These are phyloP conservation scores for Eulemur macaco DNA, from an alignment of 2,113 vertebrate genomes.

Conservation along the genomic window DNA sequence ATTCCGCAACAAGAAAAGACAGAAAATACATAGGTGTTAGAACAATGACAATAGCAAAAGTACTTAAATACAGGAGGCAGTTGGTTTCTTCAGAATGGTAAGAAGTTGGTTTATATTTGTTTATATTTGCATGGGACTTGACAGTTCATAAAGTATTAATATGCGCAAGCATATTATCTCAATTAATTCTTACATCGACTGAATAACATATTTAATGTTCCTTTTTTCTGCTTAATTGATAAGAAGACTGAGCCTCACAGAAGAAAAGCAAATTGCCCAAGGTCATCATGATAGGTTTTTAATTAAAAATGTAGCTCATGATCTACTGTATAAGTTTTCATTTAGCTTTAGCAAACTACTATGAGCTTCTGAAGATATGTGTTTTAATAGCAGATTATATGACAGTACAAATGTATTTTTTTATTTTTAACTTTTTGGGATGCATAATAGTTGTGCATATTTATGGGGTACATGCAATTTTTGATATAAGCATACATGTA, in stretches of 20 bases:
- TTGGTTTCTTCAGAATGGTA: not conserved
- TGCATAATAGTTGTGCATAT: not conserved
- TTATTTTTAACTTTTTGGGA: not conserved
- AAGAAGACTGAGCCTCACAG: not conserved
- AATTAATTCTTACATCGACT: not conserved
- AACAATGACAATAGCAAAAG: slow-evolving; percentile 12
- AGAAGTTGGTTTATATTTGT: not conserved
- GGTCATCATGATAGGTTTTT: not conserved
- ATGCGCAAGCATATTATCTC: not conserved
- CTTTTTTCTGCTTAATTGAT: not conserved
- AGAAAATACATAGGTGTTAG: slow-evolving; percentile 1
- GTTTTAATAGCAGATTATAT: not conserved
- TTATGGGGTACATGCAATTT: not conserved
- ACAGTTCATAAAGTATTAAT: not conserved
- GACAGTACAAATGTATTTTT: not conserved
- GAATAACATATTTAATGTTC: not conserved
- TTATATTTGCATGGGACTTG: not conserved
- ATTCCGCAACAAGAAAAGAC: slow-evolving; percentile 9
- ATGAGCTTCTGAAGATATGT: not conserved
- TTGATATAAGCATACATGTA: not conserved
- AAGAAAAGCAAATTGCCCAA: not conserved
- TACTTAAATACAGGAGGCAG: not conserved
- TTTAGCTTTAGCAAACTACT: not conserved
- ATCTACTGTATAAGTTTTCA: not conserved
- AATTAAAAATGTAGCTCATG: not conserved